These are phyloP conservation scores for Agrochola litura DNA, from an alignment of 2,888 invertebrate species.

Conservation along the genomic window DNA sequence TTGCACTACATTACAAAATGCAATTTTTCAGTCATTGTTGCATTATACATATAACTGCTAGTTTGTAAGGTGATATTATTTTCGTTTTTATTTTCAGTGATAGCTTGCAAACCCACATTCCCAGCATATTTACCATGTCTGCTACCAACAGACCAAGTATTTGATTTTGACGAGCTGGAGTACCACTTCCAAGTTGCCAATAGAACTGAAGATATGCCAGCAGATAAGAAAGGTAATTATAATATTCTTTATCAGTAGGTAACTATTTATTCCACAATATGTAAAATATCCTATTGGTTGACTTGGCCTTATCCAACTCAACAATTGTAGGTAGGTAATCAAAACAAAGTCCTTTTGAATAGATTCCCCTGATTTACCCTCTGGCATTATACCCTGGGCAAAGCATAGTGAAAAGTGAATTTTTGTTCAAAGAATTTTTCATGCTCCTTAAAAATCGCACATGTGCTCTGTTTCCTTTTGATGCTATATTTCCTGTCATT, in stretches of 20 bases:
- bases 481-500: background rate
- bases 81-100: constrained; percentile 91
- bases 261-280: background rate
- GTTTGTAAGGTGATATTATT: background rate
- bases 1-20: background rate
- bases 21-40: background rate
- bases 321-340: background rate
- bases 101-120: constrained; percentile 95
- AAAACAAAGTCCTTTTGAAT: background rate
- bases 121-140: constrained; percentile 96
- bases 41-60: background rate
- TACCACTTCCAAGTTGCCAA: constrained; percentile 93
- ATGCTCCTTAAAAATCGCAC: background rate
- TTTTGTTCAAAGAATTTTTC: background rate
- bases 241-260: background rate
- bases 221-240: constrained; percentile 88
- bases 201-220: constrained; percentile 91
- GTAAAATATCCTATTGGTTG: background rate
- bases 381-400: background rate
- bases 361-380: background rate
- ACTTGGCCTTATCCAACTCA: no score
- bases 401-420: background rate
- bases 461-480: background rate
- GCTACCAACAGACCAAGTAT: constrained; percentile 98
- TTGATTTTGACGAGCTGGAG: constrained; percentile 96